Conservation (phyloP, 1,140 invertebrate genomes). For the Penaeus japonicus region DNA sequence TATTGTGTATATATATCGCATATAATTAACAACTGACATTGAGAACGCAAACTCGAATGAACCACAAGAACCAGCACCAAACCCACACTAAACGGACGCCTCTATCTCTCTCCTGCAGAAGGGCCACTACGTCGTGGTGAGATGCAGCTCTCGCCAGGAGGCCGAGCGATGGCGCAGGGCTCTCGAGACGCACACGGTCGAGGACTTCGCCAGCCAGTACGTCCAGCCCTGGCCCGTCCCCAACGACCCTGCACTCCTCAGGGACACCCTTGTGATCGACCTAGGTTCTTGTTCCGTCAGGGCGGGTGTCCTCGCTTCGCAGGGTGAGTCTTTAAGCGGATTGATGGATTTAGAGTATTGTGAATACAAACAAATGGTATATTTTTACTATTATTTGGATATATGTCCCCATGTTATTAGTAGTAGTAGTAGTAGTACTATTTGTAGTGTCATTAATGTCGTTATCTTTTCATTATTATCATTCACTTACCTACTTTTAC, state of each 20-base stretch:
- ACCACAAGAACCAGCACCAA: background rate
- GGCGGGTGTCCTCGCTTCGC: constrained; percentile 70
- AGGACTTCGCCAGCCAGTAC: constrained; percentile 68
- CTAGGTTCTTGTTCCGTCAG: constrained; percentile 70
- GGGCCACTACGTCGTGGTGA: constrained; percentile 69
- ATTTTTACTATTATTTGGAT: background rate
- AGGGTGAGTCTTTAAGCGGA: constrained; percentile 63
- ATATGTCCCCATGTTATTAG: background rate
- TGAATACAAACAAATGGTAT: background rate
- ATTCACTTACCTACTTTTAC: too few relatives aligned
- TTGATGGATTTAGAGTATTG: background rate
- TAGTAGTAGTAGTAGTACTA: background rate
- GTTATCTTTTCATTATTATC: background rate
- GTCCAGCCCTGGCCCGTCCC: constrained; percentile 66
- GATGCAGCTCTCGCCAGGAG: constrained; percentile 66
- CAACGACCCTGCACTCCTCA: constrained; percentile 63
- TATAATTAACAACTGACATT: too few relatives aligned
- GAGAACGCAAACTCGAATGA: background rate
- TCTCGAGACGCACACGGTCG: constrained; percentile 68
- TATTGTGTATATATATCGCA: too few relatives aligned
- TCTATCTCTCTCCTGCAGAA: constrained; percentile 63
- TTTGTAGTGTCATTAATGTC: background rate
- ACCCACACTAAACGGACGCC: background rate
- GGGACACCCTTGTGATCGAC: constrained; percentile 68
- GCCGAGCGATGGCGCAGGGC: constrained; percentile 68